phyloP scores from a whole-genome alignment of 2,797 vertebrate genomes.

The Cirrhinus mrigala region DNA sequence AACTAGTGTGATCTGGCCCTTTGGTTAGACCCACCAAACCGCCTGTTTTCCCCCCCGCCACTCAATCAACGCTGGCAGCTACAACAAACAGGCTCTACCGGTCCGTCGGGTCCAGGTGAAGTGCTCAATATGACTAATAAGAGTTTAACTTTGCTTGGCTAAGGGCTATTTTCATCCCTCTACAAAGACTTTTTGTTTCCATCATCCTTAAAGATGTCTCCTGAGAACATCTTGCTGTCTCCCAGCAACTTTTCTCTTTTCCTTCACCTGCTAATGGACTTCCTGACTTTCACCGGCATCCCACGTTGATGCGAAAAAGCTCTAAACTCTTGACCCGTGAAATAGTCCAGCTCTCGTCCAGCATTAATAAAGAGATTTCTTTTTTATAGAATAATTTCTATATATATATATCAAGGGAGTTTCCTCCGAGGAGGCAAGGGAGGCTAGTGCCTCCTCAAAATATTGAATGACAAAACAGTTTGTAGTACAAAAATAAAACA shows the following conservation, averaged over 20 bases:
- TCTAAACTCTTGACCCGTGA: background rate
- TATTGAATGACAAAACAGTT: too few species aligned
- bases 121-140: constrained; percentile 35
- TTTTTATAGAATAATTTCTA: too few species aligned
- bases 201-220: background rate
- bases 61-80: constrained; percentile 58
- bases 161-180: constrained; percentile 34
- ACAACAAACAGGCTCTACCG: constrained; percentile 51
- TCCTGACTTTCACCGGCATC: constrained; percentile 20
- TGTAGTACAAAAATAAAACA: too few species aligned
- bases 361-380: background rate
- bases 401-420: too few species aligned
- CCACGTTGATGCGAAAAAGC: background rate
- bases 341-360: background rate
- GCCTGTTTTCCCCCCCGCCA: constrained; percentile 43
- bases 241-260: background rate
- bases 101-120: constrained; percentile 35
- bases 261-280: constrained; percentile 38
- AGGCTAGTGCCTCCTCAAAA: too few species aligned
- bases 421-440: too few species aligned
- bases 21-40: constrained; percentile 48
- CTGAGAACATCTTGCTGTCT: background rate
- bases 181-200: constrained; percentile 55
- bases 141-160: constrained; percentile 31
- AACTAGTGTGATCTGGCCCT: constrained; percentile 43